Evolutionary conservation across 2,888 invertebrate species (phyloP), one percentile per base, ranked within the genome.

Genomic region (Rhamnusium bicolor): DNA sequence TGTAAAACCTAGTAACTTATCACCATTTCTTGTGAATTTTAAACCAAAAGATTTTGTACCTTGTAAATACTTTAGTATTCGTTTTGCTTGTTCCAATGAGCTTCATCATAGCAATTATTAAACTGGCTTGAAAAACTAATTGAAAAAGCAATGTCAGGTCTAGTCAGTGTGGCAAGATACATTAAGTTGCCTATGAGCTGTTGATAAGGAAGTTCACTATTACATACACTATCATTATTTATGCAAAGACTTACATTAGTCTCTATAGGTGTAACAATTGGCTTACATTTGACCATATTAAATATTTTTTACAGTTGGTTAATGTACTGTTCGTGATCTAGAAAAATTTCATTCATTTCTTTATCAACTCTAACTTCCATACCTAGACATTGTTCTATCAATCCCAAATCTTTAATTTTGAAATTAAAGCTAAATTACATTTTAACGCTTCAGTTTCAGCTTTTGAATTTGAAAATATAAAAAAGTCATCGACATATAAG

Each of bases 71-170:
- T 51, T 72, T 46, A 75, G 56, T 8, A 79, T 61, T 5, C 75
- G 49, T n/a, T n/a, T n/a, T n/a, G n/a, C n/a, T n/a, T n/a, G n/a
- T n/a, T n/a, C n/a, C n/a, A n/a, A n/a, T n/a, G n/a, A n/a, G n/a
- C n/a, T n/a, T n/a, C n/a, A n/a, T n/a, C n/a, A n/a, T n/a, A n/a
- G n/a, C n/a, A 63, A 27, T 53, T 76, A 62, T 76, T 77, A 62
- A 70, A 78, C 32, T 78, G 76, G 62, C 77, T 73, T n/a, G 72
- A n/a, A 27, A 62, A 71, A 68, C 66, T 72, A 0, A 74, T 69
- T 63, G 49, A 46, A 66, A 21, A 77, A 18, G 69, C 32, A 21
- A 77, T 77, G 56, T 79, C 79, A n/a, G 79, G 72, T 19, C 75
- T 71, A 1, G 79, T 79, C 19, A 73, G 27, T 4, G 71, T 27